Percentiles rank a stretch among this genome's conserved stretches.
phyloP scores from a whole-genome alignment of 2,797 vertebrate species.

The Coreius guichenoti region DNA sequence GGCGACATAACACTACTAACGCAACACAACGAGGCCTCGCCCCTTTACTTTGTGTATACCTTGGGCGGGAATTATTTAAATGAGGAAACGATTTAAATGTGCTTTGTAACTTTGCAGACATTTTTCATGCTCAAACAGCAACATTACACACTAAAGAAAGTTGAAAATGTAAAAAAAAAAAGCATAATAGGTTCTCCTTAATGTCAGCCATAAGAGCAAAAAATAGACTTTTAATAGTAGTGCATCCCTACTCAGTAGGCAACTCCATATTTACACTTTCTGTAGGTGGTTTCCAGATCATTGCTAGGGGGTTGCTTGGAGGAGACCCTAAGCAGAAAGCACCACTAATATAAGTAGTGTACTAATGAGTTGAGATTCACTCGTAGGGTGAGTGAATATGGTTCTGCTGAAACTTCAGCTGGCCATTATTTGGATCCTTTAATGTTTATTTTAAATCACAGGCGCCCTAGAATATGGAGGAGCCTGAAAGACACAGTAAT shows the following conservation, averaged over 20 bases:
- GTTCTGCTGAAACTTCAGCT: not conserved
- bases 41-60: too few species aligned
- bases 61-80: too few species aligned
- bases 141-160: not conserved
- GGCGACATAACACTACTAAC: too few species aligned
- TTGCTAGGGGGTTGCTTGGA: constrained; percentile 1
- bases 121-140: not conserved
- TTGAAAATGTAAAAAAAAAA: not conserved
- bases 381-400: not conserved
- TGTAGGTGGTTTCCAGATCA: not conserved
- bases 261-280: constrained; percentile 2
- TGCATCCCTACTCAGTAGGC: not conserved
- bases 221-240: not conserved
- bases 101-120: not conserved
- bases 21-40: too few species aligned
- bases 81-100: too few species aligned
- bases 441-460: not conserved
- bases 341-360: constrained; percentile 1
- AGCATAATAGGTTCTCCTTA: not conserved
- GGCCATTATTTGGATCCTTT: not conserved
- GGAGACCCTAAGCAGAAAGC: constrained; percentile 14
- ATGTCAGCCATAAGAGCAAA: not conserved
- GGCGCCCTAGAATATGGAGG: not conserved
- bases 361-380: constrained; percentile 19
- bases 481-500: not conserved